phyloP scores from a whole-genome alignment of 2,113 vertebrate genomes.

The Aramus guarauna region DNA sequence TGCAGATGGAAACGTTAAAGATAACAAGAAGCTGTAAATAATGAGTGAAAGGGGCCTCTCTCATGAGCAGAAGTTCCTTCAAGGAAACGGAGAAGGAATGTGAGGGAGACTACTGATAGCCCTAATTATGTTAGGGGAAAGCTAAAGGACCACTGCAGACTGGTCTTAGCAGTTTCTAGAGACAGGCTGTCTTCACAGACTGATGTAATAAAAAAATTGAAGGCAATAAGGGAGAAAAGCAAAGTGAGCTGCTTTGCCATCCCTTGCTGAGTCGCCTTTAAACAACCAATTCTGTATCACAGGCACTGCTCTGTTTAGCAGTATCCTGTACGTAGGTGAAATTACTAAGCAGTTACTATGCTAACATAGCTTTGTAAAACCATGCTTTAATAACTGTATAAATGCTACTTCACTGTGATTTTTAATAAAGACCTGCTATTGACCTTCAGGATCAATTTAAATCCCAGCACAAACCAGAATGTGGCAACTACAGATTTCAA shows the following conservation, averaged over 20 bases:
- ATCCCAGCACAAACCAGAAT: neutral
- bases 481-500: neutral
- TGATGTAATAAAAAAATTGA: neutral
- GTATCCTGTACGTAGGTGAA: neutral
- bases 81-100: neutral
- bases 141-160: neutral
- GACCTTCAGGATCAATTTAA: neutral
- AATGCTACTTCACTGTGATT: neutral
- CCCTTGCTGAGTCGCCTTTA: neutral
- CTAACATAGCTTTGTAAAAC: neutral
- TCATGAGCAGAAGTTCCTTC: neutral
- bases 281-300: accelerated
- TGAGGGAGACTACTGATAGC: neutral
- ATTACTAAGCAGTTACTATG: neutral
- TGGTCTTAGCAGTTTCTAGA: neutral
- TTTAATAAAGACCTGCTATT: neutral
- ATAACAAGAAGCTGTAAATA: neutral
- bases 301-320: neutral
- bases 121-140: neutral
- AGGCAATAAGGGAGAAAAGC: neutral
- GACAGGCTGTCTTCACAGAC: neutral
- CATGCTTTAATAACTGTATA: neutral
- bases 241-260: neutral
- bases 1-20: neutral
- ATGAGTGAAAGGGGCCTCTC: neutral